phyloP scores from a whole-genome alignment of 2,113 vertebrate genomes.

The Lophotis ruficrista region DNA sequence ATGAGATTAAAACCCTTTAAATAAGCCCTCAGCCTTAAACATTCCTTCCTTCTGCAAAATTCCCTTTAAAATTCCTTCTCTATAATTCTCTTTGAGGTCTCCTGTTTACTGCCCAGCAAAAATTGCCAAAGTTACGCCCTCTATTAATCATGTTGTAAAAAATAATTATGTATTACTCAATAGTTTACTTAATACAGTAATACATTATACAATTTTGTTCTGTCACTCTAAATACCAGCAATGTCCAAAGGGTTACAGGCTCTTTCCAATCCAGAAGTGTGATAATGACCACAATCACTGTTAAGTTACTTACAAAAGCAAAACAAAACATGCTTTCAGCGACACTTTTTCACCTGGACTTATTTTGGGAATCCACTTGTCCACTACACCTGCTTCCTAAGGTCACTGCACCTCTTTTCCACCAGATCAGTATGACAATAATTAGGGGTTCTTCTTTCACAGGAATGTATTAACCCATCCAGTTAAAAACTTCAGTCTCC shows the following conservation, averaged over 20 bases:
- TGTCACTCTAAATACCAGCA: background rate
- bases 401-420: background rate
- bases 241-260: background rate
- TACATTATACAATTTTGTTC: background rate
- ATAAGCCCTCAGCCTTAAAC: background rate
- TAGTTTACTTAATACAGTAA: background rate
- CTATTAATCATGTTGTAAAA: background rate
- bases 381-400: background rate
- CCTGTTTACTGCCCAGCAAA: background rate
- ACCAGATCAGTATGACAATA: background rate
- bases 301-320: background rate
- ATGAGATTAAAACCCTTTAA: background rate
- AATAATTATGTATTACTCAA: background rate
- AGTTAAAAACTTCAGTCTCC: background rate
- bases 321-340: background rate
- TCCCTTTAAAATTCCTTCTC: background rate
- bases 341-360: background rate
- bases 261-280: background rate
- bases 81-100: background rate
- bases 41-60: background rate
- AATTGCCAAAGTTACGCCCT: background rate
- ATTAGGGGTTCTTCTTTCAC: background rate
- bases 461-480: background rate
- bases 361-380: background rate
- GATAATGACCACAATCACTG: background rate